phyloP scores from a whole-genome alignment of 64 coral and sea anemone species.

The Astreopora myriophthalma region DNA sequence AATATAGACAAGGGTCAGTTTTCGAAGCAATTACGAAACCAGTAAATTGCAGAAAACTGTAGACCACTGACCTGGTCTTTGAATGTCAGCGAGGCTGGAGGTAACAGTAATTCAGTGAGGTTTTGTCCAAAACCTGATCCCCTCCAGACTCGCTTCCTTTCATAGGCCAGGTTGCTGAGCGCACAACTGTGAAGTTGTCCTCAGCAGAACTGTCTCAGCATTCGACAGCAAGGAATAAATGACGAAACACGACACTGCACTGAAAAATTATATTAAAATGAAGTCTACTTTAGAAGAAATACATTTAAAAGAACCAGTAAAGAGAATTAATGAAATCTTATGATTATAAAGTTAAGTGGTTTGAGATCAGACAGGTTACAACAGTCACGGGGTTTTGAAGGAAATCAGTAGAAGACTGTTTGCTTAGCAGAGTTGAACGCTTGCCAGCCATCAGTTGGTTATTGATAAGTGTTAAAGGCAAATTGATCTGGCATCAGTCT shows the following conservation, averaged over 20 bases:
- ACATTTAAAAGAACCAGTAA: too few species aligned
- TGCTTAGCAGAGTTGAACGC: not conserved
- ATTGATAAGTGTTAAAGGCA: not conserved
- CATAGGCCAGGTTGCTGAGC: not conserved
- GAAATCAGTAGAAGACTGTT: not conserved
- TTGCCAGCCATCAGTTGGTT: not conserved
- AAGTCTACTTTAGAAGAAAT: too few species aligned
- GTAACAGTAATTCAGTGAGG: too few species aligned
- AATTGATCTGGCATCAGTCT: not conserved
- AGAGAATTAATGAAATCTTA: too few species aligned
- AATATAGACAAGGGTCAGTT: not conserved
- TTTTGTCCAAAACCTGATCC: too few species aligned
- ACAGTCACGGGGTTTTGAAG: too few species aligned
- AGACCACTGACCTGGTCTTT: not conserved
- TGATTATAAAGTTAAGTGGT: too few species aligned
- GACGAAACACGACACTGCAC: not conserved
- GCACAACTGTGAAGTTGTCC: too few species aligned
- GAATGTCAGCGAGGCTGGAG: not conserved
- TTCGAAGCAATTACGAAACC: not conserved
- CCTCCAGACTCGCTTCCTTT: not conserved
- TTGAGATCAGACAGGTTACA: too few species aligned
- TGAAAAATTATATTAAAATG: not conserved
- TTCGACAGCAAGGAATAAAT: not conserved
- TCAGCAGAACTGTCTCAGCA: not conserved
- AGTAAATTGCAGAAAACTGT: not conserved